Evolutionary conservation across 2,797 vertebrate species (phyloP).

Genomic region (Danio choprae): DNA sequence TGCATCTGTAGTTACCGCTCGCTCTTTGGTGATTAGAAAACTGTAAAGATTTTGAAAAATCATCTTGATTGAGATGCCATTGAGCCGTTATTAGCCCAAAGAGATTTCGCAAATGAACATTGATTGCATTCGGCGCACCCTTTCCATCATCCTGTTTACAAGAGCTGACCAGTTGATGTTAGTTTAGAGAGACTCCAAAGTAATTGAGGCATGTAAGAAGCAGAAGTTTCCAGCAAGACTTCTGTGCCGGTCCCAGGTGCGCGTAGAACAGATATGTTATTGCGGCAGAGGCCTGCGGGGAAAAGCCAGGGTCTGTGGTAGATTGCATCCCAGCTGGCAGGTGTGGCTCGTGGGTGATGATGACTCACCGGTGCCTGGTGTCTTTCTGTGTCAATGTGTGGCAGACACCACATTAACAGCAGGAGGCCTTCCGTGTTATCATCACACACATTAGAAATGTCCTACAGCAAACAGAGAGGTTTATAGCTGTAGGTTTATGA

Average conservation of each 20-base stretch:
- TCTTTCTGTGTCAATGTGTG: slow-evolving; percentile 21
- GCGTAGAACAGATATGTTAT: slow-evolving; percentile 4
- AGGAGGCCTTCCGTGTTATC: slow-evolving; percentile 16
- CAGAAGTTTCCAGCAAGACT: slow-evolving; percentile 5
- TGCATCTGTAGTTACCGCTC: slow-evolving; percentile 20
- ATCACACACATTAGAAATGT: slow-evolving; percentile 20
- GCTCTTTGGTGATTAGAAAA: slow-evolving; percentile 49
- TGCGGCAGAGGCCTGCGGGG: slow-evolving; percentile 19
- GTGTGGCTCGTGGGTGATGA: slow-evolving; percentile 44
- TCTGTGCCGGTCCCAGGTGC: slow-evolving; percentile 50
- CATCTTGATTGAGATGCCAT: slow-evolving; percentile 42
- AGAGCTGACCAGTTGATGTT: slow-evolving; percentile 35
- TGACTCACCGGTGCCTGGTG: slow-evolving; percentile 15
- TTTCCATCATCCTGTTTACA: slow-evolving; percentile 39
- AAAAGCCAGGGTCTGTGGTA: slow-evolving; percentile 39
- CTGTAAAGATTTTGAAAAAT: slow-evolving; percentile 50
- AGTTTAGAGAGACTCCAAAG: slow-evolving; percentile 34
- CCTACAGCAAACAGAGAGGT: neutral
- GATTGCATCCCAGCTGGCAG: slow-evolving; percentile 55
- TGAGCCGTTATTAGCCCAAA: slow-evolving; percentile 33
- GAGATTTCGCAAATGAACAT: slow-evolving; percentile 40
- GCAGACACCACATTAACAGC: slow-evolving; percentile 39
- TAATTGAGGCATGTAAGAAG: slow-evolving; percentile 2
- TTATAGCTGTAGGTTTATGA: neutral
- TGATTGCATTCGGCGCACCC: slow-evolving; percentile 28